A percentile compares a stretch with the other conserved stretches of the same genome.
These are phyloP conservation scores for Agraylea sexmaculata DNA, from an alignment of 1,140 invertebrate species.

Conservation along the genomic window DNA sequence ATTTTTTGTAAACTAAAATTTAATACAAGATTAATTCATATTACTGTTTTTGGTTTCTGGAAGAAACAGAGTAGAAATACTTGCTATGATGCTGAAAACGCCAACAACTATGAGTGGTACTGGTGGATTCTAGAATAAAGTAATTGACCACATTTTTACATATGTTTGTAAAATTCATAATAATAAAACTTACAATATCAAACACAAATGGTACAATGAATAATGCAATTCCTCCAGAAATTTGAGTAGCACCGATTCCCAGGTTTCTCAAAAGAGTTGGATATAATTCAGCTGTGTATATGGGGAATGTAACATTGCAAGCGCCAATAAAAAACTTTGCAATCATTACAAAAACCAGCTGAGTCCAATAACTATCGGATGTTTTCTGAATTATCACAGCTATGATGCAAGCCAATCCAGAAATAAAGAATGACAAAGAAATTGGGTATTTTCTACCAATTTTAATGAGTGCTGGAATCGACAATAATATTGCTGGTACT, in stretches of 20 bases:
- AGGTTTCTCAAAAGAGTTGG: constrained; percentile 60
- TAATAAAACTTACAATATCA: constrained; percentile 45
- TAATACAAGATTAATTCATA: too few species aligned
- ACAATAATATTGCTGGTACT: constrained; percentile 57
- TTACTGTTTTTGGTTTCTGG: constrained; percentile 43
- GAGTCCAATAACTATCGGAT: constrained; percentile 44
- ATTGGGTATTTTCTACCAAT: constrained; percentile 55
- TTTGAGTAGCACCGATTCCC: constrained; percentile 58
- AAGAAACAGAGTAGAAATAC: constrained; percentile 45
- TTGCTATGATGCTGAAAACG: constrained; percentile 46
- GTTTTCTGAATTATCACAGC: constrained; percentile 41
- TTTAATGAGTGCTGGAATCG: constrained; percentile 56
- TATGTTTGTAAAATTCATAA: constrained; percentile 2
- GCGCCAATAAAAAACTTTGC: constrained; percentile 58
- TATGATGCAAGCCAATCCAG: constrained; percentile 51
- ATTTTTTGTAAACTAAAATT: too few species aligned
- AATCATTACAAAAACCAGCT: constrained; percentile 49
- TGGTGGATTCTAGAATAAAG: constrained; percentile 32
- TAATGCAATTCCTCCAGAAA: constrained; percentile 53
- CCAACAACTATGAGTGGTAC: constrained; percentile 52
- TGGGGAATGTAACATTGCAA: constrained; percentile 58
- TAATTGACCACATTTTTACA: neutral
- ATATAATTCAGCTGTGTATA: constrained; percentile 62
- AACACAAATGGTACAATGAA: constrained; percentile 61
- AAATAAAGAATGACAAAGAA: constrained; percentile 46